phyloP scores from a whole-genome alignment of 2,888 invertebrate genomes.

The Nymphalis urticae region DNA sequence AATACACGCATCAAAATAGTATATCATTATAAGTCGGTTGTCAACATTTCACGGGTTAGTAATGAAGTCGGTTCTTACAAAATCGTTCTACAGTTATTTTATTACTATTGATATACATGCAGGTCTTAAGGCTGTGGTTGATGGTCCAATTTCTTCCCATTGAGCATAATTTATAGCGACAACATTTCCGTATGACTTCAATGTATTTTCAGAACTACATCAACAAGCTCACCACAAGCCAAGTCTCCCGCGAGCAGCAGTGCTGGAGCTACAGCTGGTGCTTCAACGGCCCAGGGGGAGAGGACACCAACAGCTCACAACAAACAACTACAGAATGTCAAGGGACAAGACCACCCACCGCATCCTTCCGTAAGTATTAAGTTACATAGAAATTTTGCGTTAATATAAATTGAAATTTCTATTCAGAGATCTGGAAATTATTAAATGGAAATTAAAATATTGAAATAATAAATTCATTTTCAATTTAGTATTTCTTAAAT shows the following conservation, averaged over 20 bases:
- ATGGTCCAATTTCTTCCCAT: too few species aligned
- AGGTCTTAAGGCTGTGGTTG: too few species aligned
- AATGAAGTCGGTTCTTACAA: too few species aligned
- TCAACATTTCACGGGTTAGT: too few species aligned
- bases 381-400: background rate
- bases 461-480: background rate
- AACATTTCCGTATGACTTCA: background rate
- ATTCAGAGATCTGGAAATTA: background rate
- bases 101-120: too few species aligned
- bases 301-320: slow-evolving; percentile 85
- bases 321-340: slow-evolving; percentile 89
- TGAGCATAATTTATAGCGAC: background rate
- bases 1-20: too few species aligned
- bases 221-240: slow-evolving; percentile 86
- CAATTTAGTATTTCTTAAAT: background rate
- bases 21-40: too few species aligned
- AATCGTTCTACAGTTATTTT: too few species aligned
- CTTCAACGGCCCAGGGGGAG: slow-evolving; percentile 78
- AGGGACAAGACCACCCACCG: slow-evolving; percentile 82
- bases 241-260: slow-evolving; percentile 89
- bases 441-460: background rate
- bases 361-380: slow-evolving; percentile 87
- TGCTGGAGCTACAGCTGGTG: slow-evolving; percentile 74
- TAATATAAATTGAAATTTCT: background rate
- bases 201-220: slow-evolving; percentile 82